Conservation (phyloP, 2,113 vertebrate species). For the Mystacornis crossleyi region DNA sequence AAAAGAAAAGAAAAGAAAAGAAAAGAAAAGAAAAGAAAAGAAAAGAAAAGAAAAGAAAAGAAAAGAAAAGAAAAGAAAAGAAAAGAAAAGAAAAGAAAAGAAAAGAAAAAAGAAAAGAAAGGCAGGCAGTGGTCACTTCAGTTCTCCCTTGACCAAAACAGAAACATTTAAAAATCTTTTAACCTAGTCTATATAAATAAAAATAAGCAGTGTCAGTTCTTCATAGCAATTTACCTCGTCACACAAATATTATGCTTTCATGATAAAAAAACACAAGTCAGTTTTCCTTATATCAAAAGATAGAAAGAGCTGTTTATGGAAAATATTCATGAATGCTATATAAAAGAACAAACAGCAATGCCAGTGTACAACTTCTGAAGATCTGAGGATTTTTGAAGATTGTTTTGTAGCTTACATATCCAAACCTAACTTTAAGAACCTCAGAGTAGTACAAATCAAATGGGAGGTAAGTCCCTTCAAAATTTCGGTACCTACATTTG, state of each 20-base stretch:
- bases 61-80: neutral
- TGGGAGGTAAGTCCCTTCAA: neutral
- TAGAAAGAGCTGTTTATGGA: neutral
- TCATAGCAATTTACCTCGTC: neutral
- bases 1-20: neutral
- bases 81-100: fast-evolving
- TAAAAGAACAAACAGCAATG: neutral
- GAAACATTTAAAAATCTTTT: neutral
- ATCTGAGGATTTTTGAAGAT: neutral
- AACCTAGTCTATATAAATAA: neutral
- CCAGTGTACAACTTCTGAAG: neutral
- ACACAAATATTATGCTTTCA: neutral
- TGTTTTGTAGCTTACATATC: neutral
- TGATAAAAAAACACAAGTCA: neutral
- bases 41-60: neutral
- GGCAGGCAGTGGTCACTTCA: neutral
- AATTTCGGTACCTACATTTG: neutral
- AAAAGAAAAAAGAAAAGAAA: neutral
- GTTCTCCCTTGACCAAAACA: neutral
- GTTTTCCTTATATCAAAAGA: neutral
- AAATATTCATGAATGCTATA: neutral
- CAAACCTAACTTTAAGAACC: neutral
- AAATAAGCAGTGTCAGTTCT: neutral
- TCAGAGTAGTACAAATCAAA: neutral
- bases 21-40: fast-evolving